Evolutionary conservation across 2,797 vertebrate species (phyloP), one percentile per base, ranked within the genome.

Genomic region (Rhabdomys pumilio): DNA sequence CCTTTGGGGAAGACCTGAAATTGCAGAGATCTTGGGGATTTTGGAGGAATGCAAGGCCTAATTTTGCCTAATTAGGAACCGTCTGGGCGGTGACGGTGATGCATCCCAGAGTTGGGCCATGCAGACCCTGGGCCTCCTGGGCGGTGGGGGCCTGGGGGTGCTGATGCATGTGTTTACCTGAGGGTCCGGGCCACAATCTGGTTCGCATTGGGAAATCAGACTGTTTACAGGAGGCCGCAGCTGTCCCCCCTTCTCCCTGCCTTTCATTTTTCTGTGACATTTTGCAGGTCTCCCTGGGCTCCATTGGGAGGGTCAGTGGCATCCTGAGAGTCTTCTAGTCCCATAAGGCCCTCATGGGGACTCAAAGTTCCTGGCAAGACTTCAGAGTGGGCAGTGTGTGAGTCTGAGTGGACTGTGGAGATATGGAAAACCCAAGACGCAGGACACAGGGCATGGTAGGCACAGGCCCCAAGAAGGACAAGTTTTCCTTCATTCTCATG

Each of bases 21-120:
- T 69, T 50, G 83, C 95, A 79, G 89, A 95, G 95, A 94, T 95
- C 93, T 76, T 81, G 87, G 97, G 97, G 97, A 96, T 92, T 97
- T 93, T 4, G 88, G 1, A 95, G 97, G 97, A 97, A 97, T 97
- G 95, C 65, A 8, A 69, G 91, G 84, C 14, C 80, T 93, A 80
- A 93, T 93, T 95, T 77, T 63, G 88, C 90, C 96, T 87, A 94
- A 75, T 95, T 96, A 91, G 31, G 50, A 67, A 75, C 59, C n/a
- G 94, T 93, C 94, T 95, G 55, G 31, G 94, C 85, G 80, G 97
- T 29, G 95, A 75, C 88, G 5, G 75, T 95, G 97, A 95, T 90
- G 69, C 38, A 88, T 82, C 96, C 96, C 97, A 96, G 97, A 94
- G 96, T 63, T 19, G 93, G 96, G 89, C 80, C 34, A 22, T 53